phyloP scores from a whole-genome alignment of 23 tunicate genomes.

The Diplosoma virens region DNA sequence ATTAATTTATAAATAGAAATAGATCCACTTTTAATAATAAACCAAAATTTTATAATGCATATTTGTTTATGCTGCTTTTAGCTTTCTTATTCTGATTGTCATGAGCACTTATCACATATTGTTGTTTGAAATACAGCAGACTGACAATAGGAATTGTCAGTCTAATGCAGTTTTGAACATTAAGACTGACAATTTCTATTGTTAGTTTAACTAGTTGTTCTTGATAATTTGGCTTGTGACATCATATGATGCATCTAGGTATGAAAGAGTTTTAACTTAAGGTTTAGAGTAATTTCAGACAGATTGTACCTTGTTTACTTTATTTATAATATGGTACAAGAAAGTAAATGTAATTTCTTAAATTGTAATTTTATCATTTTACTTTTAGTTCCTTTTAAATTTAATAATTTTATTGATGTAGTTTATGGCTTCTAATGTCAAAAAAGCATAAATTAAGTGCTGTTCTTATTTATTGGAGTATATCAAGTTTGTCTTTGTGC shows the following conservation, averaged over 20 bases:
- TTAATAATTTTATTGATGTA: conserved; percentile 10
- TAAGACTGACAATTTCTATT: neutral
- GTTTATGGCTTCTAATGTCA: conserved; percentile 19
- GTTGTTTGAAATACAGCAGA: neutral
- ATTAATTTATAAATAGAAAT: neutral
- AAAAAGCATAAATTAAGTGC: no score
- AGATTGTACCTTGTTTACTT: neutral
- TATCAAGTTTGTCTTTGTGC: conserved; percentile 21
- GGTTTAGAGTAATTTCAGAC: neutral
- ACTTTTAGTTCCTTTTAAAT: conserved; percentile 1
- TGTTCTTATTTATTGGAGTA: conserved; percentile 23
- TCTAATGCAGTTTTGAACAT: neutral
- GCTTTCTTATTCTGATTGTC: neutral
- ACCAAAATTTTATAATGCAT: neutral
- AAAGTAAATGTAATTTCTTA: conserved; percentile 7
- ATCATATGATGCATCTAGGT: neutral
- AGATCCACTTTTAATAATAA: neutral
- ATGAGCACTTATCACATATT: neutral
- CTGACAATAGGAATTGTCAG: neutral
- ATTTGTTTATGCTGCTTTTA: neutral
- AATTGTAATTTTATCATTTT: neutral
- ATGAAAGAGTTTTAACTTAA: neutral
- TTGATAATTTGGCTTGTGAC: neutral
- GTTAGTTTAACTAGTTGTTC: neutral
- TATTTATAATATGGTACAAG: conserved; percentile 3